phyloP scores from a whole-genome alignment of 2,113 vertebrate species.

The Peromyscus maniculatus region DNA sequence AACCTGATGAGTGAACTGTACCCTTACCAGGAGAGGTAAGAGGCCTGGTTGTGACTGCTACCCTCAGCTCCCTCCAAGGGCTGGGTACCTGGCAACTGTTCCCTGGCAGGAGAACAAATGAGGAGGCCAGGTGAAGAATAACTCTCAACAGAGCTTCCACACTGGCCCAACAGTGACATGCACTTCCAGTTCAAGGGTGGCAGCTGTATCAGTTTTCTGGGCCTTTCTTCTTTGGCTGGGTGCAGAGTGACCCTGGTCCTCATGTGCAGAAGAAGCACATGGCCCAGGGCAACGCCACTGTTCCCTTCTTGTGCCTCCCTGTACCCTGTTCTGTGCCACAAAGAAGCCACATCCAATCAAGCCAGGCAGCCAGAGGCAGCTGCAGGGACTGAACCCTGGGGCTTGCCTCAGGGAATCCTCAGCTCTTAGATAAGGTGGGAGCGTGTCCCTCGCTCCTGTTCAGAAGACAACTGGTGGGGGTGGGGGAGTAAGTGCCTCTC shows the following conservation, averaged over 20 bases:
- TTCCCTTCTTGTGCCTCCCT: background rate
- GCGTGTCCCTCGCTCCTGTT: accelerated
- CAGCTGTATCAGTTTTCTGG: background rate
- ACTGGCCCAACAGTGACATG: background rate
- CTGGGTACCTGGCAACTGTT: background rate
- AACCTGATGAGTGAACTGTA: conserved; percentile 89
- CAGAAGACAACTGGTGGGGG: background rate
- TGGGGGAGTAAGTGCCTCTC: background rate
- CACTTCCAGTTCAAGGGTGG: background rate
- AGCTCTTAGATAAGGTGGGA: background rate
- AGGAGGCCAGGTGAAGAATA: background rate
- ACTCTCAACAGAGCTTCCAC: background rate
- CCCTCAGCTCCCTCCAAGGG: background rate
- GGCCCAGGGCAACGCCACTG: background rate
- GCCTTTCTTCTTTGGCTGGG: background rate
- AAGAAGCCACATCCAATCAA: background rate
- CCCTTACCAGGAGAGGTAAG: conserved; percentile 93
- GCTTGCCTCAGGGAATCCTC: background rate
- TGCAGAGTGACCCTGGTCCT: background rate
- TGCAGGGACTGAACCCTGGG: background rate
- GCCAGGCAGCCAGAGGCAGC: background rate
- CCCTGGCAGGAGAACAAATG: background rate
- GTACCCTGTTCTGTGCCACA: background rate
- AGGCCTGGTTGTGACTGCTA: background rate
- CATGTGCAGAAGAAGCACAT: background rate